Evolutionary conservation across 2,888 invertebrate species (phyloP).

Genomic region (Lepidocyrtinus sp.): DNA sequence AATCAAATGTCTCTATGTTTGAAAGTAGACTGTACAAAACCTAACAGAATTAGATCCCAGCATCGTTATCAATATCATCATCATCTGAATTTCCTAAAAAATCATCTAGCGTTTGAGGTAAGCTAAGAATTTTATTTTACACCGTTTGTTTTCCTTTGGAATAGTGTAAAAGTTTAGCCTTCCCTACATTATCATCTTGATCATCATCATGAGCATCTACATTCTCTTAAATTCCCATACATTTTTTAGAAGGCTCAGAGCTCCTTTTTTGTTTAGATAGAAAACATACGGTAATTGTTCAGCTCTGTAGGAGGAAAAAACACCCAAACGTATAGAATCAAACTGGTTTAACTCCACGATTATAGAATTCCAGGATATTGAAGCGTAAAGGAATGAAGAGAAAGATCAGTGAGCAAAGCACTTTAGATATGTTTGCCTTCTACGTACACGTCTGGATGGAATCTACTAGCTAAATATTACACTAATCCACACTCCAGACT

Average conservation of each 20-base stretch:
- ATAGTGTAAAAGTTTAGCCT: background rate
- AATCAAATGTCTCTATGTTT: background rate
- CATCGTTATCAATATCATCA: too few species aligned
- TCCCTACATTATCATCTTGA: background rate
- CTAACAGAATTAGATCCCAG: too few species aligned
- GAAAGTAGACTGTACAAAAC: too few species aligned
- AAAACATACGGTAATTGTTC: conserved; percentile 18
- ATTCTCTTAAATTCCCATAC: too few species aligned
- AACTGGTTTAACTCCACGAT: too few species aligned
- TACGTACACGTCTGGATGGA: background rate
- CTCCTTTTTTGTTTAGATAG: conserved; percentile 5
- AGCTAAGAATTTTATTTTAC: conserved; percentile 12
- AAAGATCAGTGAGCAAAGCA: conserved; percentile 19
- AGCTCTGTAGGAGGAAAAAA: background rate
- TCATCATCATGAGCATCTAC: too few species aligned
- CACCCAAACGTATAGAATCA: too few species aligned
- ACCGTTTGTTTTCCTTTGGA: background rate
- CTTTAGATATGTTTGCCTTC: too few species aligned
- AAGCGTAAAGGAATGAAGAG: conserved; percentile 21
- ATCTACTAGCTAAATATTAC: conserved; percentile 20
- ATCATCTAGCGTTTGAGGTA: background rate
- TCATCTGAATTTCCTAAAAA: too few species aligned
- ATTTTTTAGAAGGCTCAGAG: conserved; percentile 12
- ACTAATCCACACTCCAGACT: conserved; percentile 16
- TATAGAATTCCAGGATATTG: too few species aligned